phyloP scores from a whole-genome alignment of 2,888 invertebrate genomes.

The Slavum lentiscoides region DNA sequence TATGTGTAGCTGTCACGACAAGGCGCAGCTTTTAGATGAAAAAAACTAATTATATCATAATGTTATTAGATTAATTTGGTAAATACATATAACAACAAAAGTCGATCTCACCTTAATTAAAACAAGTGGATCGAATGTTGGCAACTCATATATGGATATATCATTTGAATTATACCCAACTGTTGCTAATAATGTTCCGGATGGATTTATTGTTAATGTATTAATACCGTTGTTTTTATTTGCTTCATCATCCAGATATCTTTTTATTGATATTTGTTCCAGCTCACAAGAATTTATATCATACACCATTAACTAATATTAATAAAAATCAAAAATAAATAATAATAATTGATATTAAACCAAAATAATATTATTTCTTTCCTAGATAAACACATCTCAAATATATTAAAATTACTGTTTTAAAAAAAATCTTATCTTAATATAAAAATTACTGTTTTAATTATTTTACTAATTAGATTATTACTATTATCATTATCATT shows the following conservation, averaged over 20 bases:
- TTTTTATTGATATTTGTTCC: constrained; percentile 83
- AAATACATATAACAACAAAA: background rate
- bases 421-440: background rate
- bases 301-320: constrained; percentile 78
- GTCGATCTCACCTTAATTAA: constrained; percentile 76
- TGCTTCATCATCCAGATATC: constrained; percentile 64
- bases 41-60: background rate
- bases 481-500: background rate
- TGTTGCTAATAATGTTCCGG: constrained; percentile 84
- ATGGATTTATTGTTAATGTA: constrained; percentile 91
- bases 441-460: background rate
- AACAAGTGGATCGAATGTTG: constrained; percentile 90
- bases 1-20: too few relatives aligned
- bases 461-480: background rate
- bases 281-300: constrained; percentile 84
- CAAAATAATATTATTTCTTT: background rate
- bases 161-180: constrained; percentile 91
- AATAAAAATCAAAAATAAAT: background rate
- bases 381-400: background rate
- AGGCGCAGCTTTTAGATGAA: too few relatives aligned
- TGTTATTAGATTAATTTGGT: background rate
- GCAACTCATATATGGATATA: constrained; percentile 84
- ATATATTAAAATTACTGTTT: background rate
- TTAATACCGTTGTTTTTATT: constrained; percentile 82
- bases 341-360: background rate